Conservation (phyloP, 2,888 invertebrate genomes). For the Latrodectus hesperus region DNA sequence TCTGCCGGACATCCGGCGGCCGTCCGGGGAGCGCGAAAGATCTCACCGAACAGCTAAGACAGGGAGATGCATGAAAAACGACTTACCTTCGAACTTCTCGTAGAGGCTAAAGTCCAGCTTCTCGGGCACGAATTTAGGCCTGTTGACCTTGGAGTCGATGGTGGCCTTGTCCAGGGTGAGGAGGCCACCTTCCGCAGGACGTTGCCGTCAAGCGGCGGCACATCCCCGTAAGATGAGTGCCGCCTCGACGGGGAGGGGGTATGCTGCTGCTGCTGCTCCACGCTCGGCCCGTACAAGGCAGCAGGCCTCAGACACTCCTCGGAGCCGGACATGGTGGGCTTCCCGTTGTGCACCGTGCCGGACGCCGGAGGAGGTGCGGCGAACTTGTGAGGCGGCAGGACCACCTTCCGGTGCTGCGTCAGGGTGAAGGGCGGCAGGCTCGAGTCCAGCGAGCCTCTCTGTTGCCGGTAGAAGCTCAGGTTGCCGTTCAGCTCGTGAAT, state of each 20-base stretch:
- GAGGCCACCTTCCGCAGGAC: slow-evolving; percentile 90
- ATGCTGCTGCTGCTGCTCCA: slow-evolving; percentile 14
- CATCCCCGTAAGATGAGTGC: slow-evolving; percentile 69
- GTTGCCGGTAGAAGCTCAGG: slow-evolving; percentile 2
- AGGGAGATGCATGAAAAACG: background rate
- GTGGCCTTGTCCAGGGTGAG: slow-evolving; percentile 84
- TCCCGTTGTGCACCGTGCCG: slow-evolving; percentile 26
- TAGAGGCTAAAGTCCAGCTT: slow-evolving; percentile 89
- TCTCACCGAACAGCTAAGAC: no score
- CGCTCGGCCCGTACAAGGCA: slow-evolving; percentile 43
- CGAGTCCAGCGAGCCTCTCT: slow-evolving; percentile 45
- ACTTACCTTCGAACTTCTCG: slow-evolving; percentile 93
- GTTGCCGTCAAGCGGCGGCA: slow-evolving; percentile 75
- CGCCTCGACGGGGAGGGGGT: slow-evolving; percentile 49
- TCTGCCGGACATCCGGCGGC: no score
- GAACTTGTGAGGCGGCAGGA: slow-evolving; percentile 68
- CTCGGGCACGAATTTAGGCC: slow-evolving; percentile 87
- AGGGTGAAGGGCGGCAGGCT: slow-evolving; percentile 50
- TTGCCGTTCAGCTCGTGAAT: slow-evolving; percentile 19
- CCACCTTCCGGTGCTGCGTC: slow-evolving; percentile 67
- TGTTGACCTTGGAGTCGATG: slow-evolving; percentile 81
- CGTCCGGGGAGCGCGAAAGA: no score
- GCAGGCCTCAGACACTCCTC: slow-evolving; percentile 64
- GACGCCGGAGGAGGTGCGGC: slow-evolving; percentile 15
- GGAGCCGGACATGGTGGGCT: slow-evolving; percentile 49